Base-by-base conservation (phyloP, 2,888 invertebrate species). In the Macrosiphum euphorbiae region DNA sequence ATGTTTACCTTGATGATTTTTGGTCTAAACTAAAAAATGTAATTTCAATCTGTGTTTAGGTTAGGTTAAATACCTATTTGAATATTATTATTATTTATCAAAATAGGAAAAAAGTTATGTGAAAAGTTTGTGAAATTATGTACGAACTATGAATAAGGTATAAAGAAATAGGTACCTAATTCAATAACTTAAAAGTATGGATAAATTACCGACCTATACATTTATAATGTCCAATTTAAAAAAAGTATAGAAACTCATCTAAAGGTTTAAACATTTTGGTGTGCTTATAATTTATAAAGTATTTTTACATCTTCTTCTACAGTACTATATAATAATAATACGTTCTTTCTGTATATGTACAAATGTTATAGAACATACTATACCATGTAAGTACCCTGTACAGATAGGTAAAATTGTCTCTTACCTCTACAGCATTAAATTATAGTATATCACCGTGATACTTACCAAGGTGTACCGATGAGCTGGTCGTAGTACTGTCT, bases 401-500 rank as follows among this genome's bases (percentile, higher is more conserved):
- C 7, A 67, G 35, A 16, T 67, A 3, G 0, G 35, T 16, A 67
- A 55, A 55, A 55, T 20, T 7, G 24, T 24, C 55, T 55, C 24
- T 35, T 35, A 67, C 16, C 35, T 20, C 2, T 35, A 20, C n/a
- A 7, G 5, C 16, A 20, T 67, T 20, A 35, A 35, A 67, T n/a
- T n/a, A 5, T 16, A 67, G 20, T 20, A n/a, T n/a, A 67, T 67
- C 2, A 67, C 16, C n/a, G 16, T 0, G 10, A 89, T 44, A 44
- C 47, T 55, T 86, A 94, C 94, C 94, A 94, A 28, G 94, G 92
- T 35, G 94, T 94, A 58, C 91, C 95, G 94, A 95, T 95, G 78
- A 95, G 95, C 78, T 95, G 95, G 58, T 95, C 95, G 92, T 95
- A 95, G 94, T 97, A 98, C 96, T 97, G 97, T 96, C 97, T 97